Conservation (phyloP, 1,140 invertebrate species). For the Pogonus chalceus region DNA sequence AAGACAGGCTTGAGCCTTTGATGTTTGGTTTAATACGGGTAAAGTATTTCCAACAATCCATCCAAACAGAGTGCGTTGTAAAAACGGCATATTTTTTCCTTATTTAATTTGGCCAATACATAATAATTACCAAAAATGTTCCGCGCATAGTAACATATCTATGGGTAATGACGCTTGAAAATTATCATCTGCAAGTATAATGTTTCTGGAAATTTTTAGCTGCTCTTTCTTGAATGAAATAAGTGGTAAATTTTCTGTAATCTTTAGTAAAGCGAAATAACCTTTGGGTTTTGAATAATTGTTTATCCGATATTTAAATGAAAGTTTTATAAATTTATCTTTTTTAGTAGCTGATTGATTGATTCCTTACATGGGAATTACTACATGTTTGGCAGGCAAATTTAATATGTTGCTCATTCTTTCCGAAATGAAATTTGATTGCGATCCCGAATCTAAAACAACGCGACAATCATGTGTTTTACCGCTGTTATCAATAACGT, state of each 20-base stretch:
- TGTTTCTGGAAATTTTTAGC: slow-evolving; percentile 13
- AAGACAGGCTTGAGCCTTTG: too few relatives aligned
- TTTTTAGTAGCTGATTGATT: too few relatives aligned
- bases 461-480: slow-evolving; percentile 11
- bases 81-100: background rate
- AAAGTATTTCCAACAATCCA: too few relatives aligned
- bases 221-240: slow-evolving; percentile 12
- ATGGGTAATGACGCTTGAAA: slow-evolving; percentile 6
- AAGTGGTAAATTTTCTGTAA: slow-evolving; percentile 16
- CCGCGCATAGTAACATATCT: slow-evolving; percentile 9
- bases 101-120: slow-evolving; percentile 11
- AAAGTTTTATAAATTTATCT: too few relatives aligned
- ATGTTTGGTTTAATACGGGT: too few relatives aligned
- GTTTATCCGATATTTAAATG: too few relatives aligned
- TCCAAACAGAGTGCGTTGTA: slow-evolving; percentile 7
- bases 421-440: slow-evolving; percentile 19
- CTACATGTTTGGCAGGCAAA: too few relatives aligned
- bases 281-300: background rate
- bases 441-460: slow-evolving; percentile 17
- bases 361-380: too few relatives aligned
- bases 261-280: slow-evolving; percentile 12
- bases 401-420: slow-evolving; percentile 8
- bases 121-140: slow-evolving; percentile 9
- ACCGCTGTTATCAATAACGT: slow-evolving; percentile 13
- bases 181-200: slow-evolving; percentile 8